A percentile compares a stretch with the other conserved stretches of the same genome.
Conservation (phyloP, 2,888 invertebrate genomes). For the Diplolepis rosae region DNA sequence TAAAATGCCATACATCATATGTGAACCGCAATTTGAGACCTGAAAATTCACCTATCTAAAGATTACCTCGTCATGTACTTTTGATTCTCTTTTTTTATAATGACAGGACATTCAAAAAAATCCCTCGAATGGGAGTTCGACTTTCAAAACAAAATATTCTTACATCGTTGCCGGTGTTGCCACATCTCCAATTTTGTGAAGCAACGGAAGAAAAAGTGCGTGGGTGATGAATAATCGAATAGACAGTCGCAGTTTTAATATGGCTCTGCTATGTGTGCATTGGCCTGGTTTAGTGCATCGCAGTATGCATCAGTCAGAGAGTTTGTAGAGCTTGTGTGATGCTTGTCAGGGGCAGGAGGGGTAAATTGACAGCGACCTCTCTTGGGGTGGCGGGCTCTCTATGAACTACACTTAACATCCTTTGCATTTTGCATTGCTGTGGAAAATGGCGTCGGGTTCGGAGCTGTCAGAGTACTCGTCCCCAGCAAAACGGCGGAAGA, state of each 20-base stretch:
- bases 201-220: not conserved
- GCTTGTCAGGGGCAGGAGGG: not conserved
- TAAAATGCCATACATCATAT: too few species aligned
- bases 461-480: conserved; percentile 72
- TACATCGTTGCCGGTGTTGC: not conserved
- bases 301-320: too few species aligned
- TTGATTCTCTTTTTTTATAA: too few species aligned
- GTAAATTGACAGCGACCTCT: conserved; percentile 54
- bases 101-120: too few species aligned
- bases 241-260: not conserved
- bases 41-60: too few species aligned
- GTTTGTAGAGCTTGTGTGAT: too few species aligned
- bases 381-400: conserved; percentile 49
- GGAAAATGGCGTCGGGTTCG: conserved; percentile 73
- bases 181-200: not conserved
- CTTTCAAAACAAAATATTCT: too few species aligned
- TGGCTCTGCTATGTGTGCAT: too few species aligned
- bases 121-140: too few species aligned
- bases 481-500: conserved; percentile 71
- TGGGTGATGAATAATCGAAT: not conserved
- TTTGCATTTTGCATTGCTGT: conserved; percentile 63
- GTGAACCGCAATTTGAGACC: too few species aligned
- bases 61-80: too few species aligned
- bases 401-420: conserved; percentile 48
- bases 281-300: not conserved